These are phyloP conservation scores for Drosophila sturtevanti DNA, from an alignment of 1,140 invertebrate genomes.

Conservation along the genomic window DNA sequence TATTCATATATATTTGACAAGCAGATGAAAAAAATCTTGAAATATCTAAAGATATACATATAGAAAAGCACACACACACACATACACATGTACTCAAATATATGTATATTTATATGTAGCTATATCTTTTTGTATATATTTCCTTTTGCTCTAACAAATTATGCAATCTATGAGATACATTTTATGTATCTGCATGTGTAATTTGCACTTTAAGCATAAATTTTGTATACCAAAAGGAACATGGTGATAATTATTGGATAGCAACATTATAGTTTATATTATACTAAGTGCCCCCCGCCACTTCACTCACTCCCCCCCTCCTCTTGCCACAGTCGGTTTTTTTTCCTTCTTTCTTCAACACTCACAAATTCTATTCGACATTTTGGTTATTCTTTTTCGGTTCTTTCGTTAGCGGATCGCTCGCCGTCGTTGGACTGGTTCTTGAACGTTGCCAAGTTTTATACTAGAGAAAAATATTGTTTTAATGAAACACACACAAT, in stretches of 20 bases:
- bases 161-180: slow-evolving; percentile 76
- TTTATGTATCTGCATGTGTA: slow-evolving; percentile 20
- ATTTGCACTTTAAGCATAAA: slow-evolving; percentile 31
- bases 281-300: slow-evolving; percentile 9
- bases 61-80: slow-evolving; percentile 42
- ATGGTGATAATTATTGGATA: slow-evolving; percentile 62
- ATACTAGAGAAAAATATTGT: slow-evolving; percentile 77
- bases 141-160: slow-evolving; percentile 57
- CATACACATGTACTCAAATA: slow-evolving; percentile 14
- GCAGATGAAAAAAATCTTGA: slow-evolving; percentile 19
- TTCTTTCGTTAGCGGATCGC: slow-evolving; percentile 41
- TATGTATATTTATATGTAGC: slow-evolving; percentile 4
- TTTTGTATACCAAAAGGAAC: slow-evolving; percentile 30
- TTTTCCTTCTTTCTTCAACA: slow-evolving; percentile 13
- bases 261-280: slow-evolving; percentile 32
- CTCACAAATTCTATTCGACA: slow-evolving; percentile 75
- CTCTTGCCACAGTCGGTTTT: too few species aligned
- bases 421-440: slow-evolving; percentile 58
- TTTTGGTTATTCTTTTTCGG: slow-evolving; percentile 42
- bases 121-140: slow-evolving; percentile 37
- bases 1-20: slow-evolving; percentile 30
- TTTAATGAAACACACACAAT: slow-evolving; percentile 48
- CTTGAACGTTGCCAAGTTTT: slow-evolving; percentile 70
- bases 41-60: slow-evolving; percentile 25
- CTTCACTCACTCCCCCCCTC: not conserved